A percentile compares a stretch with the other conserved stretches of the same genome.
Conservation (phyloP, 2,113 vertebrate genomes). For the Galbula dea region DNA sequence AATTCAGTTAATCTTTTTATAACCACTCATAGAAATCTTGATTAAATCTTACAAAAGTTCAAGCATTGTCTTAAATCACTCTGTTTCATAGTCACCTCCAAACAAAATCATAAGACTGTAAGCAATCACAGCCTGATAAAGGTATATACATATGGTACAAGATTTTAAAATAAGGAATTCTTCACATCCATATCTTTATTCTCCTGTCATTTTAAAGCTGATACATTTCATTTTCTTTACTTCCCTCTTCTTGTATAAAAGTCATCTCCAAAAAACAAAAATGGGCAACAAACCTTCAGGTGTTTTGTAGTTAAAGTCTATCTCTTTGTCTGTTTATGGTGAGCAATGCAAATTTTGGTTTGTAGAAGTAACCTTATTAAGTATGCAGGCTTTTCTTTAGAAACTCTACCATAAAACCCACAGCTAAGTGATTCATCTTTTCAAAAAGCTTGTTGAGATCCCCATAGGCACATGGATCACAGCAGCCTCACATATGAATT, state of each 20-base stretch:
- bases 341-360: conserved; percentile 46
- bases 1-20: not conserved
- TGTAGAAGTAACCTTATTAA: conserved; percentile 62
- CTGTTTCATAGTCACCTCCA: not conserved
- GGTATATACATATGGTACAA: not conserved
- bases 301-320: conserved; percentile 7
- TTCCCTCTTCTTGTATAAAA: not conserved
- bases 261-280: not conserved
- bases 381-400: conserved; percentile 59
- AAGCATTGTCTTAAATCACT: not conserved
- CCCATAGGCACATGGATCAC: conserved; percentile 65
- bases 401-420: conserved; percentile 62
- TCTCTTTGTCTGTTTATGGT: conserved; percentile 31
- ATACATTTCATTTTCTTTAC: not conserved
- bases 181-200: not conserved
- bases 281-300: not conserved
- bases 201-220: not conserved
- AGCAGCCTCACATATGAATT: conserved; percentile 49
- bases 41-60: not conserved
- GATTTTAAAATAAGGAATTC: not conserved
- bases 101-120: not conserved
- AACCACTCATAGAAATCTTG: conserved; percentile 1
- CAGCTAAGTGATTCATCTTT: conserved; percentile 70
- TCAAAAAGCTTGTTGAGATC: conserved; percentile 67
- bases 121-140: not conserved